Percentiles rank a stretch among this genome's conserved stretches.
Evolutionary conservation across 1,140 invertebrate species (phyloP).

Genomic region (Drosophila triauraria): DNA sequence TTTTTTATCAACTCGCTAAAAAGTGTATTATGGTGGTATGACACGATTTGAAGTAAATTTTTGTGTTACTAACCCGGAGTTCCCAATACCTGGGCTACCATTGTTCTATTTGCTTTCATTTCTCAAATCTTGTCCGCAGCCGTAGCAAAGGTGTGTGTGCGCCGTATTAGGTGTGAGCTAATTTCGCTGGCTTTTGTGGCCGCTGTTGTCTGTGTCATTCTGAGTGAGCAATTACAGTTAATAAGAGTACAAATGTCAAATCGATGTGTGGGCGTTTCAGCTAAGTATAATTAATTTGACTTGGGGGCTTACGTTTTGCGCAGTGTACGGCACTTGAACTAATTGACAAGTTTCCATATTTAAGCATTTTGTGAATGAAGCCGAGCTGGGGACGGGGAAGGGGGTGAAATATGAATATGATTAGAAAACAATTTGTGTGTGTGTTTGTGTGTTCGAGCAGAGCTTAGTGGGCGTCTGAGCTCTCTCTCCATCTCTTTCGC

Average conservation of each 20-base stretch:
- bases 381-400: not conserved
- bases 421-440: constrained; percentile 64
- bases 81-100: not conserved
- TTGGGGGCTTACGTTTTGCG: constrained; percentile 60
- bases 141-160: not conserved
- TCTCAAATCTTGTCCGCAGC: constrained; percentile 9
- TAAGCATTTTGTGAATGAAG: constrained; percentile 75
- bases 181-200: constrained; percentile 20
- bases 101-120: constrained; percentile 1
- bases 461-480: constrained; percentile 60
- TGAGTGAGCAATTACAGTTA: constrained; percentile 77
- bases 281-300: constrained; percentile 78
- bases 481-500: constrained; percentile 24
- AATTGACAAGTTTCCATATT: constrained; percentile 82
- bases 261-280: constrained; percentile 28
- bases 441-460: constrained; percentile 25
- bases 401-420: constrained; percentile 66
- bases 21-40: no score
- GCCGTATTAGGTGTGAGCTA: constrained; percentile 26
- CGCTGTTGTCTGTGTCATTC: constrained; percentile 28
- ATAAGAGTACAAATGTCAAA: constrained; percentile 60
- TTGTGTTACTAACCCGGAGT: no score
- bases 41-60: not conserved
- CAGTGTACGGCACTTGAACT: constrained; percentile 78
- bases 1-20: no score